Conservation (phyloP, 2,888 invertebrate genomes). For the Phasia obesa region DNA sequence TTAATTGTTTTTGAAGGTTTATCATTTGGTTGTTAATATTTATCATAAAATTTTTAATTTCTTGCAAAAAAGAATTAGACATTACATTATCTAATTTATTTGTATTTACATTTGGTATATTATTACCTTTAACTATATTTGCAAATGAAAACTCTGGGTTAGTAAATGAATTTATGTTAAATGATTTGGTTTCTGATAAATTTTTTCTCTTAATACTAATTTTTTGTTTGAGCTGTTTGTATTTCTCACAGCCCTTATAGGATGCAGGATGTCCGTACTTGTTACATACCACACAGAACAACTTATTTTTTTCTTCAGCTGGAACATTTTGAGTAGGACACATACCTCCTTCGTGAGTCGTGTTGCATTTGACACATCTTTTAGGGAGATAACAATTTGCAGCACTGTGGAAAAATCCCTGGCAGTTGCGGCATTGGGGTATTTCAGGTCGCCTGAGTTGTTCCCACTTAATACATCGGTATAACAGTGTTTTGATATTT, state of each 20-base stretch:
- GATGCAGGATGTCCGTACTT: constrained; percentile 6
- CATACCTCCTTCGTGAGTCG: background rate
- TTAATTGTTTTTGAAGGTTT: background rate
- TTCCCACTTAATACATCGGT: constrained; percentile 20
- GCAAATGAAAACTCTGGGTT: background rate
- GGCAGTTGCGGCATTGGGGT: constrained; percentile 19
- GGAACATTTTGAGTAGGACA: background rate
- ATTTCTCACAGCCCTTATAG: too few relatives aligned
- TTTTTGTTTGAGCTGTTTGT: background rate
- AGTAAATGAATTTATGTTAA: background rate
- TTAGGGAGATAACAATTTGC: constrained; percentile 14
- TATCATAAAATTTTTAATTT: constrained; percentile 19
- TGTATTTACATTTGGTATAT: too few relatives aligned
- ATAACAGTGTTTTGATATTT: constrained; percentile 17
- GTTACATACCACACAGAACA: background rate
- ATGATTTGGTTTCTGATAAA: background rate
- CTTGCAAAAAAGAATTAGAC: background rate
- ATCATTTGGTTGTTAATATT: constrained; percentile 5
- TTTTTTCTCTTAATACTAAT: background rate
- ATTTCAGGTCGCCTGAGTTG: constrained; percentile 9
- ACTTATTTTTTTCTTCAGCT: background rate
- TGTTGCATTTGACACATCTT: constrained; percentile 9
- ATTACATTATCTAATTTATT: background rate
- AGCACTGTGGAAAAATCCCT: constrained; percentile 17
- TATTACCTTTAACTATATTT: background rate